Conservation (phyloP, 2,113 vertebrate genomes). For the Neolamprologus modestus region DNA sequence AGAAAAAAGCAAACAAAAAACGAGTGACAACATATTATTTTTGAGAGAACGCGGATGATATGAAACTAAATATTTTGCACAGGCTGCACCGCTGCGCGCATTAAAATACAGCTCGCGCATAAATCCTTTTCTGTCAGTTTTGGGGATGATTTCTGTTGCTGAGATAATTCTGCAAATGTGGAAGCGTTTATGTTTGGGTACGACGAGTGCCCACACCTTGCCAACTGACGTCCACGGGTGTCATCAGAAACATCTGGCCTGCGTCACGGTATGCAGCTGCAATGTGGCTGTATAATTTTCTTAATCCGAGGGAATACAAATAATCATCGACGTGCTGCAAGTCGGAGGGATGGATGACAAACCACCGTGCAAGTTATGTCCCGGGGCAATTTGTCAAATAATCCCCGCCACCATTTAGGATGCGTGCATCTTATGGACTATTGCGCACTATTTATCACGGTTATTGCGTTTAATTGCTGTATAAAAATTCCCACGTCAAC, state of each 20-base stretch:
- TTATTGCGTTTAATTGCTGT: background rate
- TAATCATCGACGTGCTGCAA: conserved; percentile 6
- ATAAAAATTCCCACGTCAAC: background rate
- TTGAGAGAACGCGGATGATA: background rate
- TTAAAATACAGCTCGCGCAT: background rate
- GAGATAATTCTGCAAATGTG: background rate
- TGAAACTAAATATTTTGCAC: background rate
- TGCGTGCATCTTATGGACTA: background rate
- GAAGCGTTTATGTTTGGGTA: background rate
- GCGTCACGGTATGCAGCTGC: conserved; percentile 18
- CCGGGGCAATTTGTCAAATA: background rate
- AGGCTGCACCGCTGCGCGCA: background rate
- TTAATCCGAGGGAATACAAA: conserved; percentile 19
- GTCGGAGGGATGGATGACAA: background rate
- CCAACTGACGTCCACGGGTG: conserved; percentile 25
- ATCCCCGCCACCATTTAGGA: background rate
- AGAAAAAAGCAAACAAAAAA: background rate
- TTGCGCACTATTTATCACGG: background rate
- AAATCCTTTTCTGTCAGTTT: background rate
- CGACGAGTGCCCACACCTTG: background rate
- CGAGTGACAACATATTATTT: background rate
- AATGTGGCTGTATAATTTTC: conserved; percentile 17
- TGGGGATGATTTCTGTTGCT: background rate
- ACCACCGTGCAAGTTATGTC: background rate
- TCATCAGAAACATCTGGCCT: conserved; percentile 47